Evolutionary conservation across 2,113 vertebrate species (phyloP), one percentile per base, ranked within the genome.

Genomic region (Stictonetta naevosa): DNA sequence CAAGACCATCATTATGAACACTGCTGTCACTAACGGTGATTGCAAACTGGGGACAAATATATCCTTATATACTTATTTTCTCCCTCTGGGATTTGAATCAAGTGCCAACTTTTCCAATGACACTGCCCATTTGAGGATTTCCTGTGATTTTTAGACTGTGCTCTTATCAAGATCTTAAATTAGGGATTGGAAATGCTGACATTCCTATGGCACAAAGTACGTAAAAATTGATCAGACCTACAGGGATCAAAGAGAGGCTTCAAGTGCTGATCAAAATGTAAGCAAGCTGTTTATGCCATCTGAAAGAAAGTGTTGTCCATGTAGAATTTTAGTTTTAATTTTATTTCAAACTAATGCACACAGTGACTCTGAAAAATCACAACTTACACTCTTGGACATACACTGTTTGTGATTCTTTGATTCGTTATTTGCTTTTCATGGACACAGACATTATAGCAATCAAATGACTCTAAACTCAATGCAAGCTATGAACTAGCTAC

Each of bases 401-500:
- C 18, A 42, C 5, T 13, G 20, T 13, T 38, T 83, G 50, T 53
- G 64, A 58, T 67, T 71, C 62, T 55, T 42, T 83, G 55, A 66
- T 60, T 52, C 42, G 8, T 11, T 56, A 8, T 22, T 21, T 69
- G 48, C 5, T 92, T 62, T 56, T 69, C 68, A 33, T n/a, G 20
- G 26, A 23, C 67, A 58, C 4, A 44, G 55, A 14, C 8, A 11
- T 0, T 36, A 7, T 1, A 88, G 46, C 8, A 74, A 42, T 5
- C 21, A n/a, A 23, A 66, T 4, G 3, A 31, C 48, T 60, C 42
- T 0, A 2, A 52, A 18, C 23, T 26, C 12, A 23, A 8, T 46
- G 31, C 15, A 15, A 55, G 11, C 33, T 14, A 56, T 31, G 48
- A 56, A 8, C 0, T 0, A 55, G 36, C 18, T 9, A 3, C 21